Conservation (phyloP, 2,797 vertebrate species). For the Sebastes goodei region DNA sequence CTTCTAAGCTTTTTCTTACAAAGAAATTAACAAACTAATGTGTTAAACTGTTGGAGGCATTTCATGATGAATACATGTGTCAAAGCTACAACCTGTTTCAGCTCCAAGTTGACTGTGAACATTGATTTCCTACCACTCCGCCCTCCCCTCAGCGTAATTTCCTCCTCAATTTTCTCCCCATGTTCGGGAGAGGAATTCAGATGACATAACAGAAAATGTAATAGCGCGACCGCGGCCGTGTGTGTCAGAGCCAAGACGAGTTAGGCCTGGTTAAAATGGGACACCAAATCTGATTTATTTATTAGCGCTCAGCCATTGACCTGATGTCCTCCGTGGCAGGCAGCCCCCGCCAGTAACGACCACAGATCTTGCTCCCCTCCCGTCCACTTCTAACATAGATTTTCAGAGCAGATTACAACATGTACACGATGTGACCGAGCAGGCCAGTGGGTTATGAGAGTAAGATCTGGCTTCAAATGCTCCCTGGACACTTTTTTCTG, state of each 20-base stretch:
- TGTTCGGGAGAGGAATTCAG: slow-evolving; percentile 45
- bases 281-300: slow-evolving; percentile 65
- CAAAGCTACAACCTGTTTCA: slow-evolving; percentile 55
- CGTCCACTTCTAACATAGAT: not conserved
- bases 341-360: not conserved
- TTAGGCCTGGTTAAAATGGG: slow-evolving; percentile 51
- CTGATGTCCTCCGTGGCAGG: slow-evolving; percentile 33
- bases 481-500: not conserved
- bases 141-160: slow-evolving; percentile 27
- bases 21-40: slow-evolving; percentile 5
- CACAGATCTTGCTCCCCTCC: not conserved
- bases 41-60: slow-evolving; percentile 27
- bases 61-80: slow-evolving; percentile 56
- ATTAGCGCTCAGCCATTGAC: slow-evolving; percentile 52
- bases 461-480: slow-evolving; percentile 5
- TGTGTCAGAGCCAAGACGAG: slow-evolving; percentile 44
- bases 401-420: slow-evolving; percentile 36
- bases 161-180: slow-evolving; percentile 34
- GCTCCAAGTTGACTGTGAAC: slow-evolving; percentile 45
- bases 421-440: not conserved
- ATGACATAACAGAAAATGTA: slow-evolving; percentile 65
- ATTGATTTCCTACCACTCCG: slow-evolving; percentile 66
- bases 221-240: slow-evolving; percentile 7
- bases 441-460: not conserved
- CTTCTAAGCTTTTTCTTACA: slow-evolving; percentile 22